These are phyloP conservation scores for Eulithis prunata DNA, from an alignment of 2,888 invertebrate genomes.

Conservation along the genomic window DNA sequence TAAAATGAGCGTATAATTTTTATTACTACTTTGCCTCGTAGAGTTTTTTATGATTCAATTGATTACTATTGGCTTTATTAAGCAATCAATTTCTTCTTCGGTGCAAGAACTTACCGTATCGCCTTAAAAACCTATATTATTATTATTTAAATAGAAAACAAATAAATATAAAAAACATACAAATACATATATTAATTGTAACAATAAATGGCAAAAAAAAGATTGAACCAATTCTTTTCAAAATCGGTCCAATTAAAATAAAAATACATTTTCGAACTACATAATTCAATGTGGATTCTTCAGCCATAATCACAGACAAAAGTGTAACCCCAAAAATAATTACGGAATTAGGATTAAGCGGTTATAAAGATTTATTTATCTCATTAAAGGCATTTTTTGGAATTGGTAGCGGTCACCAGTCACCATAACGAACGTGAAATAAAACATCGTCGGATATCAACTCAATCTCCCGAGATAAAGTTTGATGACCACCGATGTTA, in stretches of 20 bases:
- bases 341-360: slow-evolving; percentile 5
- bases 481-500: slow-evolving; percentile 80
- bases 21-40: slow-evolving; percentile 47
- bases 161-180: not conserved
- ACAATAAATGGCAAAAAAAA: too few species aligned
- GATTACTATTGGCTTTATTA: slow-evolving; percentile 34
- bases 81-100: slow-evolving; percentile 23
- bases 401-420: slow-evolving; percentile 34
- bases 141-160: too few species aligned
- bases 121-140: not conserved
- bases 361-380: slow-evolving; percentile 21
- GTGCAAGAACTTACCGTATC: slow-evolving; percentile 4
- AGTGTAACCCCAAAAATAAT: not conserved
- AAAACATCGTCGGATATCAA: slow-evolving; percentile 59
- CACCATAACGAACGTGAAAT: slow-evolving; percentile 38
- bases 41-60: slow-evolving; percentile 32
- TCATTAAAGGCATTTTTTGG: slow-evolving; percentile 21
- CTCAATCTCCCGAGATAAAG: slow-evolving; percentile 63
- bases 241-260: too few species aligned
- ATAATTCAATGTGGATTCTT: too few species aligned
- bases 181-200: too few species aligned
- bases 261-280: too few species aligned
- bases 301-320: too few species aligned
- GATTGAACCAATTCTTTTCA: too few species aligned
- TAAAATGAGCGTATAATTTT: slow-evolving; percentile 57